These are phyloP conservation scores for fruit fly (Drosophila melanogaster) DNA, from an alignment of 1,140 invertebrate species.

Conservation along the genomic window Release_6_plus_ISO1_MT NT_037436.4:6375001-6375500, in stretches of 20 bases:
- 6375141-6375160: conserved; percentile 34
- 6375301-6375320: too few species aligned
- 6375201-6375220: neutral
- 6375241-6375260: neutral
- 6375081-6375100: conserved; percentile 26
- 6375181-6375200: neutral
- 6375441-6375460: neutral
- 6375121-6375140: conserved; percentile 63
- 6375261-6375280: neutral
- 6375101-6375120: conserved; percentile 31
- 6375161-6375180: conserved; percentile 22
- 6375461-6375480: too few species aligned
- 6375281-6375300: too few species aligned
- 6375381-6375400: too few species aligned
- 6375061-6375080: conserved; percentile 67
- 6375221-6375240: neutral
- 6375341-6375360: too few species aligned
- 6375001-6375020: conserved; percentile 79
- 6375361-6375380: too few species aligned
- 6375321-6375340: too few species aligned
- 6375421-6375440: neutral
- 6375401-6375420: neutral
- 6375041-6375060: conserved; percentile 64
- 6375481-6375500: neutral
- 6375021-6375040: conserved; percentile 74